Conservation (phyloP, 2,797 vertebrate species). For the Tragopan temminckii region DNA sequence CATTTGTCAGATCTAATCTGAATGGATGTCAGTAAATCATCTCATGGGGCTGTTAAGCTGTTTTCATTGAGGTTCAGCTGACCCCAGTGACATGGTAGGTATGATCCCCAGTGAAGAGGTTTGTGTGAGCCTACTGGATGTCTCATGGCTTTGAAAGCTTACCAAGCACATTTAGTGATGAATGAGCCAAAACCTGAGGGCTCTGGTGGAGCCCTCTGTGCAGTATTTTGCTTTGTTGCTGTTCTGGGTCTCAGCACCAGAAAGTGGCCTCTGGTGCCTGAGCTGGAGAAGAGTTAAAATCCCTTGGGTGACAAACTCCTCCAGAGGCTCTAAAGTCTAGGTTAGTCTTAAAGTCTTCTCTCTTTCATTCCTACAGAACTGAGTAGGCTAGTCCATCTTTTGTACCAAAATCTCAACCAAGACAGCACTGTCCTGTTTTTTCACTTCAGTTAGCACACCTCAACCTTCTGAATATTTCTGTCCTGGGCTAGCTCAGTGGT, state of each 20-base stretch:
- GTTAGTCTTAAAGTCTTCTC: neutral
- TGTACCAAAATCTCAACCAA: neutral
- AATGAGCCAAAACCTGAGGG: accelerated
- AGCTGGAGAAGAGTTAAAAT: neutral
- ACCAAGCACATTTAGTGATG: neutral
- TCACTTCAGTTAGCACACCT: accelerated
- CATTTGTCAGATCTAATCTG: neutral
- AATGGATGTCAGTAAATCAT: neutral
- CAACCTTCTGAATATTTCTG: neutral
- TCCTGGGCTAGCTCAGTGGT: accelerated
- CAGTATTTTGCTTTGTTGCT: neutral
- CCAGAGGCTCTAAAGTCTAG: neutral
- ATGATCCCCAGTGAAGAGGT: neutral
- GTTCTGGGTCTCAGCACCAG: neutral
- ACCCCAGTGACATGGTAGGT: accelerated
- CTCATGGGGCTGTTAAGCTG: neutral
- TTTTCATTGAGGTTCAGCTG: neutral
- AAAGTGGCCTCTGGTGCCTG: neutral
- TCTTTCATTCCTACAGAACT: neutral
- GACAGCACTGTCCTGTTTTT: accelerated
- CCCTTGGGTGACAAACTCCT: neutral
- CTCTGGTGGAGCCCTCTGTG: neutral
- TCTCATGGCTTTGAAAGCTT: neutral
- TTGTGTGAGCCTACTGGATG: neutral
- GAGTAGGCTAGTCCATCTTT: neutral